Base-by-base conservation (phyloP, 1,140 invertebrate genomes). In the Heliconius melpomene region DNA sequence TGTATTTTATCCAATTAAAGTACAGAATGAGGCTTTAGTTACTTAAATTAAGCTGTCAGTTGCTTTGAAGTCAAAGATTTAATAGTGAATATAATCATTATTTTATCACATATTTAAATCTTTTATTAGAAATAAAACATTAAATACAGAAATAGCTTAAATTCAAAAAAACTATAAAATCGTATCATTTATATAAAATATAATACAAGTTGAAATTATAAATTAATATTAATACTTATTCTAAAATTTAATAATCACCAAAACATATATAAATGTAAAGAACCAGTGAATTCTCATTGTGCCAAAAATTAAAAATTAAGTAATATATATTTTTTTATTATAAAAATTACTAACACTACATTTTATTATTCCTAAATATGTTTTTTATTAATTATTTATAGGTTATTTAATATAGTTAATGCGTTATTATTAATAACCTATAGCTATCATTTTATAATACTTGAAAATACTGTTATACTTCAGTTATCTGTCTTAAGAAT, bases 281-380 rank as follows among this genome's bases (percentile, higher is more conserved):
- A 88, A 70, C 77, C 83, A 84, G 89, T 90, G 89, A 90, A 90
- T 90, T 90, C 88, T 89, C 74, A 83, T 82, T 74, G 89, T 89
- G 89, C 89, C 89, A 90, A 90, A 90, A 80, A 79, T 72, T 66
- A 18, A 84, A 83, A 82, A 74, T 74, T 87, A 84, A 84, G 81
- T 52, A 52, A 16, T 57, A 57, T 18, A 32, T 32, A 32, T n/a
- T 23, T 18, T 23, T 6, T 23, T 23, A 26, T 66, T 26, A 66
- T 26, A 66, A 60, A 29, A 11, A 26, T 13, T 29, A 66, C 8
- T 66, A 29, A 66, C 23, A 66, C 23, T 13, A 66, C 11, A 66
- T 7, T 26, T 66, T 66, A 29, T 26, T 66, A 26, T 26, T 26
- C 3, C 23, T 66, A 60, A 11, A 16, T 26, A 13, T 32, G 32